Conservation (phyloP, 1,140 invertebrate genomes). For the Euwallacea fornicatus region DNA sequence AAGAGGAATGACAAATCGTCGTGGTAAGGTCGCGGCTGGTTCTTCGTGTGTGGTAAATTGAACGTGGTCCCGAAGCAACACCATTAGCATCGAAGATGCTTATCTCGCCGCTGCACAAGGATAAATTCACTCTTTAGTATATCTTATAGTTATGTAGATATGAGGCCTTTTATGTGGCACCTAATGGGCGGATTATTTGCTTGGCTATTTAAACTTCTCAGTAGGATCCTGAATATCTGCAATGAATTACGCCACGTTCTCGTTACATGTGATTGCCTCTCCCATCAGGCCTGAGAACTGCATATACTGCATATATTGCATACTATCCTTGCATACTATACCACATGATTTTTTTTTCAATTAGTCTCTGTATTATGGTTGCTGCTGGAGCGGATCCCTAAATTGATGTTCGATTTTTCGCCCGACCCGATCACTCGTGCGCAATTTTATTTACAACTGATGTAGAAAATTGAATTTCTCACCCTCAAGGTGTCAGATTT, state of each 20-base stretch:
- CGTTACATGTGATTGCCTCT: conserved; percentile 1
- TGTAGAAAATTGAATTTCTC: conserved; percentile 55
- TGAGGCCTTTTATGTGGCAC: conserved; percentile 25
- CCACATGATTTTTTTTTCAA: too few relatives aligned
- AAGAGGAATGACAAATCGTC: conserved; percentile 32
- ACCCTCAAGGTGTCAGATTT: conserved; percentile 50
- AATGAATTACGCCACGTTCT: conserved; percentile 6
- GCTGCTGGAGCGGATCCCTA: neutral
- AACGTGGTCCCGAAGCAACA: conserved; percentile 31
- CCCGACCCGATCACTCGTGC: conserved; percentile 45
- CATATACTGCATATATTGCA: neutral
- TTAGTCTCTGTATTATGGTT: too few relatives aligned
- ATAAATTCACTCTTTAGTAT: conserved; percentile 33
- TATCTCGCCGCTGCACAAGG: conserved; percentile 32
- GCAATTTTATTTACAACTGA: conserved; percentile 54
- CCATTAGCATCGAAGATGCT: conserved; percentile 34
- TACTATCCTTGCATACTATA: too few relatives aligned
- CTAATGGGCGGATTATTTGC: conserved; percentile 26
- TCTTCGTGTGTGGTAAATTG: conserved; percentile 38
- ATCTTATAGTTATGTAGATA: conserved; percentile 34
- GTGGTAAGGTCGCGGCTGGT: conserved; percentile 25
- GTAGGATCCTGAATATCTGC: neutral
- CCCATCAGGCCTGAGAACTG: neutral
- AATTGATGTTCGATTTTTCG: conserved; percentile 41
- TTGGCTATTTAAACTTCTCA: conserved; percentile 6